Percentiles rank a stretch among this genome's conserved stretches.
Conservation (phyloP, 2,113 vertebrate species). For the Pomatorhinus ruficollis region DNA sequence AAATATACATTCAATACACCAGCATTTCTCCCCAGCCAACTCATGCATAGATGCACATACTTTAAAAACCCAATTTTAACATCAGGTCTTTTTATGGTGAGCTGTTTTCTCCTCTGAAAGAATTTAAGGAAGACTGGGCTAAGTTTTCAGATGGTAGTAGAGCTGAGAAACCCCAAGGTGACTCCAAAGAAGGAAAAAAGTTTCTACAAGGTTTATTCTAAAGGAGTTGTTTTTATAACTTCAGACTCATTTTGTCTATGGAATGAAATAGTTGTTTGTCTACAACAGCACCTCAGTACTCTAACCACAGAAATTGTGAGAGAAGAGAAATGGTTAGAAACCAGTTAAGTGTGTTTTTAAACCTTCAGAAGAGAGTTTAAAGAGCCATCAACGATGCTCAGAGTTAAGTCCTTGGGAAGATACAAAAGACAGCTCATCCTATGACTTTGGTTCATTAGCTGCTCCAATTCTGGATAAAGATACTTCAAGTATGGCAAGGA, state of each 20-base stretch:
- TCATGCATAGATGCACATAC: neutral
- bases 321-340: neutral
- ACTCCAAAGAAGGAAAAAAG: neutral
- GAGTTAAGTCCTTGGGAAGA: neutral
- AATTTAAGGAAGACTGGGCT: neutral
- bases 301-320: neutral
- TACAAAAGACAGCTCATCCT: neutral
- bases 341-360: neutral
- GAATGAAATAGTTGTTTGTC: neutral
- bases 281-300: neutral
- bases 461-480: neutral
- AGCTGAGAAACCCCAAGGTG: neutral
- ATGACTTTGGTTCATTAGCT: neutral
- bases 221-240: neutral
- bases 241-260: neutral
- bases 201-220: neutral
- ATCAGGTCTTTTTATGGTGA: neutral
- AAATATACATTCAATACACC: neutral
- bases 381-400: neutral
- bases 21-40: neutral
- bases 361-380: neutral
- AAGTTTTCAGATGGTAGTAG: neutral
- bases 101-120: neutral
- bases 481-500: neutral
- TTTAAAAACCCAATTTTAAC: neutral